Conservation (phyloP, 2,113 vertebrate genomes). For the Trachemys scripta region DNA sequence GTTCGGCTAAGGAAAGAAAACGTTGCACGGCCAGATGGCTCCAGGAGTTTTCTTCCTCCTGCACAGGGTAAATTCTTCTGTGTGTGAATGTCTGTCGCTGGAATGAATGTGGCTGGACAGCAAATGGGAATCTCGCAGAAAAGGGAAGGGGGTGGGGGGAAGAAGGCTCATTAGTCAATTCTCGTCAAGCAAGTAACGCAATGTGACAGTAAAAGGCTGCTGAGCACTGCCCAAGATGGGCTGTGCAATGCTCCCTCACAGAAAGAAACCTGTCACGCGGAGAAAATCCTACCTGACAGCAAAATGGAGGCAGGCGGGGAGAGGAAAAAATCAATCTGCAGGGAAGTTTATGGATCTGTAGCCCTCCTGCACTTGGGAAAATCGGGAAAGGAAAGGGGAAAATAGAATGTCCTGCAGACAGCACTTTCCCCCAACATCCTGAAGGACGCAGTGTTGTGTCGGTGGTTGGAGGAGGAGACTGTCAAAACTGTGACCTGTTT, state of each 20-base stretch:
- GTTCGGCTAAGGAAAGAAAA: not conserved
- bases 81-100: not conserved
- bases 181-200: rapidly evolving
- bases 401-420: not conserved
- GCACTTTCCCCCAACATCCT: not conserved
- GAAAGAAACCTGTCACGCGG: not conserved
- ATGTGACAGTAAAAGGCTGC: constrained; percentile 6
- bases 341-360: not conserved
- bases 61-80: rapidly evolving
- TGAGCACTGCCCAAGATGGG: not conserved
- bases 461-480: not conserved
- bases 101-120: rapidly evolving
- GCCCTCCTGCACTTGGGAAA: not conserved
- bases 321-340: not conserved
- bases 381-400: not conserved
- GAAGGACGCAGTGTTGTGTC: not conserved
- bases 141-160: rapidly evolving
- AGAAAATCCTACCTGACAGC: not conserved
- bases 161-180: constrained; percentile 1
- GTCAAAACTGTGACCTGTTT: not conserved
- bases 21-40: not conserved
- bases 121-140: not conserved
- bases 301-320: not conserved
- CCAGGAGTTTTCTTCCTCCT: not conserved
- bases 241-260: not conserved